Evolutionary conservation across 2,888 invertebrate genomes (phyloP).

Genomic region (Drosophila yooni): DNA sequence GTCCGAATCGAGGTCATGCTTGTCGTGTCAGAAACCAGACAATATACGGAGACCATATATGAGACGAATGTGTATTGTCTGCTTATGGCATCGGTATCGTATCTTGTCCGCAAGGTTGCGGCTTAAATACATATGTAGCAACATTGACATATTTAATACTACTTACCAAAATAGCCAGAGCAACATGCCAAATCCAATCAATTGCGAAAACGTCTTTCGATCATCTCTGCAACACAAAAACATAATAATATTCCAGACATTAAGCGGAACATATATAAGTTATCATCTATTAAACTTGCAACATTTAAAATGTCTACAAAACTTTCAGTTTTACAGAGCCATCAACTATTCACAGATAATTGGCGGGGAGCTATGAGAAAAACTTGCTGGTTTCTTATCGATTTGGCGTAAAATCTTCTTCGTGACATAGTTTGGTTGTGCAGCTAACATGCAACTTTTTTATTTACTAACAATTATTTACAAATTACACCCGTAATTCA

Average conservation of each 20-base stretch:
- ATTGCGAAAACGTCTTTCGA: not conserved
- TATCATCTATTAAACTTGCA: not conserved
- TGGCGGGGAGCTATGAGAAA: not conserved
- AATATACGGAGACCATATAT: conserved; percentile 23
- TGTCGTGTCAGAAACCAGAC: conserved; percentile 13
- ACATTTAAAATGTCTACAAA: too few relatives aligned
- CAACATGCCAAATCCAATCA: conserved; percentile 13
- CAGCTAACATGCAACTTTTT: not conserved
- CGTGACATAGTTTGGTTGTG: not conserved
- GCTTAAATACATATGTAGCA: conserved; percentile 5
- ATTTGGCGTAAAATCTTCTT: not conserved
- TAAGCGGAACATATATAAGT: not conserved
- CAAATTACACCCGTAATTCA: not conserved
- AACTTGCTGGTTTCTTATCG: not conserved
- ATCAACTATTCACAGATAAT: not conserved
- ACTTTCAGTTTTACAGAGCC: not conserved
- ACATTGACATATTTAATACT: not conserved
- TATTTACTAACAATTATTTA: not conserved
- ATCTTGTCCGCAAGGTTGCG: conserved; percentile 27
- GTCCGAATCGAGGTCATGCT: conserved; percentile 3
- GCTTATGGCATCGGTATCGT: conserved; percentile 8
- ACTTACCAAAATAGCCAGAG: conserved; percentile 5
- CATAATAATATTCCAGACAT: not conserved
- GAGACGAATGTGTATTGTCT: conserved; percentile 8
- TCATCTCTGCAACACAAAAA: not conserved